phyloP scores from a whole-genome alignment of 2,113 vertebrate genomes.

The Nipponia nippon region DNA sequence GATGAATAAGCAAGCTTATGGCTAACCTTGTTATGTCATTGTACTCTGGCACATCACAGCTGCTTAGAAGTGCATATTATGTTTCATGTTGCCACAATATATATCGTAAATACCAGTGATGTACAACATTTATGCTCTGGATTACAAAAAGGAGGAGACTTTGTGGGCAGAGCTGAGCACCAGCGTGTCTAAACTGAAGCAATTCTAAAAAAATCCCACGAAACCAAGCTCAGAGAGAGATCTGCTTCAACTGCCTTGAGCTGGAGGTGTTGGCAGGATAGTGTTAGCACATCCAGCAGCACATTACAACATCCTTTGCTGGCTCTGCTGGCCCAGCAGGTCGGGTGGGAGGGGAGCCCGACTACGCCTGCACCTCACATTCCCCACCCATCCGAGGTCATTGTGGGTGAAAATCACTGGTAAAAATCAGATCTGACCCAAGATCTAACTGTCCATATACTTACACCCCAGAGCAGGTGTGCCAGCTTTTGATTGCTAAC shows the following conservation, averaged over 20 bases:
- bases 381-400: neutral
- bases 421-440: neutral
- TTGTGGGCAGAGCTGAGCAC: neutral
- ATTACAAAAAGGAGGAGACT: neutral
- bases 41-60: neutral
- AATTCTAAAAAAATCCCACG: neutral
- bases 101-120: neutral
- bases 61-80: neutral
- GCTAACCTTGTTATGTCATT: neutral
- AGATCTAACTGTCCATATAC: neutral
- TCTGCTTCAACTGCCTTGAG: neutral
- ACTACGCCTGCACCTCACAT: rapidly evolving
- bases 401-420: neutral
- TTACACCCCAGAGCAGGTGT: neutral
- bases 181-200: neutral
- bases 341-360: neutral
- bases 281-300: neutral
- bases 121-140: neutral
- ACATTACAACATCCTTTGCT: neutral
- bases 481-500: neutral
- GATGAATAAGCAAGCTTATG: neutral
- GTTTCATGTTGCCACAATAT: rapidly evolving
- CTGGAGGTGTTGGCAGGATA: neutral
- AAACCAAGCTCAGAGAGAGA: neutral
- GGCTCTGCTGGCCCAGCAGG: neutral